Evolutionary conservation across 1,140 invertebrate genomes (phyloP), one percentile per base, ranked within the genome.

Genomic region (Musca vetustissima): DNA sequence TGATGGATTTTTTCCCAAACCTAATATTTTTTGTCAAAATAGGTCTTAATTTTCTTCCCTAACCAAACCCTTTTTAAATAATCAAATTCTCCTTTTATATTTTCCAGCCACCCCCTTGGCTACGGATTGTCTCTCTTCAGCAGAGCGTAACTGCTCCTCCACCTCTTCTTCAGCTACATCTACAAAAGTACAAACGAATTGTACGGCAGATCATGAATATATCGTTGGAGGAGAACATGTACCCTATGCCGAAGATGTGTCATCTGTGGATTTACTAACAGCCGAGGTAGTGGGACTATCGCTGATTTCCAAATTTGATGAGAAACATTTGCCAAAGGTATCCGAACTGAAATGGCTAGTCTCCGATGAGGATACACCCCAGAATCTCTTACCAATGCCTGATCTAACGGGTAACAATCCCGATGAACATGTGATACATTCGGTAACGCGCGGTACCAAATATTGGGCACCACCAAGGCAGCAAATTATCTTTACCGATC

Each of bases 391-490:
- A 65, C 93, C 93, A 7, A 75, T 95, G 55, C 92, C 93, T 22
- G 88, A 36, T 71, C 66, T 88, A 74, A 91, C 87, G 76, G 88
- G 86, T 83, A 80, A 89, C 6, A 88, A 86, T 78, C 87, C 89
- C 13, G 89, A 91, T 78, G 86, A 88, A 64, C 36, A 69, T 57
- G 75, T 81, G 21, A 82, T 85, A 57, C 73, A 79, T 22, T 79
- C 84, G 36, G 76, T 83, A 24, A 79, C 81, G 48, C 81, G 93
- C 21, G 93, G 93, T 13, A 94, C 91, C 13, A 74, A 84, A 32
- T 90, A 92, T 73, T 95, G 93, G 93, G 93, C 93, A 0, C 93
- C 93, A 15, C 93, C 93, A 0, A 83, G 93, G 69, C 87, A 91
- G 15, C 93, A 95, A 81, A 91, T 95, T 66, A 94, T 95, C 67